Percentiles rank a stretch among this genome's conserved stretches.
Conservation (phyloP, 2,888 invertebrate genomes). For the Endomychus coccineus region DNA sequence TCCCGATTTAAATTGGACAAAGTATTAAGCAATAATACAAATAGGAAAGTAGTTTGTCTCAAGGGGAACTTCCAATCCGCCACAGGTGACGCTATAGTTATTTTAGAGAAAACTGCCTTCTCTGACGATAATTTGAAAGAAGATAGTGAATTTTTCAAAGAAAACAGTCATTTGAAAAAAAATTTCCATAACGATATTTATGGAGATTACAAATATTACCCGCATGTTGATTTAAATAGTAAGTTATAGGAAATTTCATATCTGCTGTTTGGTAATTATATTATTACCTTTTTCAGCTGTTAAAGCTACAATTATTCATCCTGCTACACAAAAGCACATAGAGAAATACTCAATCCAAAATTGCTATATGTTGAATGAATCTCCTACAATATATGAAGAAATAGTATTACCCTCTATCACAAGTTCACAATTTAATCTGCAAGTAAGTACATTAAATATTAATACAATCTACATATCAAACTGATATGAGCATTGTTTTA, state of each 20-base stretch:
- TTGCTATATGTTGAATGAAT: conserved; percentile 73
- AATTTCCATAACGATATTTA: conserved; percentile 79
- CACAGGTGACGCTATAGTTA: conserved; percentile 59
- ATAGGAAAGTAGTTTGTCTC: conserved; percentile 62
- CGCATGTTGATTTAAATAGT: conserved; percentile 49
- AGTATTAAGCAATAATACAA: conserved; percentile 64
- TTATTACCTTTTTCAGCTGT: conserved; percentile 53
- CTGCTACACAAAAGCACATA: conserved; percentile 89
- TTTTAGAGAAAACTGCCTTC: conserved; percentile 79
- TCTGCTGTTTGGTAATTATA: not conserved
- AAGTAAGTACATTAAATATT: conserved; percentile 63
- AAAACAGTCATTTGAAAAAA: conserved; percentile 52
- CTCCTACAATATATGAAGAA: conserved; percentile 69
- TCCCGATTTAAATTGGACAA: conserved; percentile 59
- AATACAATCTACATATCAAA: too few relatives aligned
- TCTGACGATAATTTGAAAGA: conserved; percentile 54
- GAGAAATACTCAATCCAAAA: conserved; percentile 74
- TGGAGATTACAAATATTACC: conserved; percentile 69
- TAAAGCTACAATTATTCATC: conserved; percentile 84
- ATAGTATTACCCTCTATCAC: conserved; percentile 72
- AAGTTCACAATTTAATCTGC: conserved; percentile 66
- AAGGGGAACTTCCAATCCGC: conserved; percentile 60
- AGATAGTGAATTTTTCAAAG: conserved; percentile 52
- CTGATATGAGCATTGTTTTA: conserved; percentile 52
- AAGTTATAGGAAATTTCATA: conserved; percentile 30